Base-by-base conservation (phyloP, 2,113 vertebrate genomes). In the Salvator merianae region DNA sequence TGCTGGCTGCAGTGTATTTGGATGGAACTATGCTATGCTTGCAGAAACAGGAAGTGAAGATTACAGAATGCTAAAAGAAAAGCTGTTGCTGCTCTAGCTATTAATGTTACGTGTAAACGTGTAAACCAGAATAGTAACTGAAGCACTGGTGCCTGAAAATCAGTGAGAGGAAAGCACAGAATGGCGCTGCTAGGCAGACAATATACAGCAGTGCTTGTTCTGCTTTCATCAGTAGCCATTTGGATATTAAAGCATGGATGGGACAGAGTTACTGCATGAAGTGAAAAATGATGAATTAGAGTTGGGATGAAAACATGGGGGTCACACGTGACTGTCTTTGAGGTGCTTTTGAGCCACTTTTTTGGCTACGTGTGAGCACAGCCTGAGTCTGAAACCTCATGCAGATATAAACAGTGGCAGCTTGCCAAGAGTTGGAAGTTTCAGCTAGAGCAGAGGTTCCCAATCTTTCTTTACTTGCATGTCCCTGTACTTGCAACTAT, bases 101-200 rank as follows among this genome's bases (percentile, higher is more conserved):
- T 68, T 53, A 50, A 32, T 24, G 1, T 2, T 43, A 81, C 0
- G 34, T n/a, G 43, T 53, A 79, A 66, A n/a, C n/a, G n/a, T n/a
- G n/a, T n/a, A n/a, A n/a, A n/a, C n/a, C n/a, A n/a, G n/a, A n/a
- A n/a, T n/a, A n/a, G n/a, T n/a, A n/a, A n/a, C n/a, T n/a, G n/a
- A n/a, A 84, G 55, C n/a, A 84, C 79, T 81, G 53, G n/a, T 47
- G 5, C 10, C 4, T 40, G 20, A 70, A 53, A 14, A 2, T 7
- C 20, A 43, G 3, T 69, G 72, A 70, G 5, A 76, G 83, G 16
- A 12, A 88, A 88, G 65, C 0, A 1, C 0, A 74, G 36, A 81
- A 36, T 1, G 0, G 0, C 1, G 65, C 7, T 13, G 24, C 5
- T 1, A n/a, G 6, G 28, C 1, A 30, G 0, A 3, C 3, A n/a